phyloP scores from a whole-genome alignment of 64 coral and sea anemone genomes.

The Montipora cactus region DNA sequence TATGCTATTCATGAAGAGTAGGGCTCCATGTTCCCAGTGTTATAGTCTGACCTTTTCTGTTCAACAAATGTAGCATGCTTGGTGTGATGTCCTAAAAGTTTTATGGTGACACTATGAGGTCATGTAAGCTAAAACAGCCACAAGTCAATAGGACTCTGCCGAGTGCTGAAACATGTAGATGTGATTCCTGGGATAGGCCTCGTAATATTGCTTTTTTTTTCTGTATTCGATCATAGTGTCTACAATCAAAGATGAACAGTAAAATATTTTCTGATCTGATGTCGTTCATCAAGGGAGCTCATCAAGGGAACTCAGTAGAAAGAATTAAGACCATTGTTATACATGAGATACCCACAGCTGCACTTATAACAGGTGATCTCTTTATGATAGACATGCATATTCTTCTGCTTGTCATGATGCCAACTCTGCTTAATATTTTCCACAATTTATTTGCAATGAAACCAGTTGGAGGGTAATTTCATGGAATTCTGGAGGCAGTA shows the following conservation, averaged over 20 bases:
- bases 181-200: not conserved
- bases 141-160: too few species aligned
- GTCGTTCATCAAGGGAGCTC: conserved; percentile 51
- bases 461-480: not conserved
- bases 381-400: not conserved
- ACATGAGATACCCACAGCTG: conserved; percentile 73
- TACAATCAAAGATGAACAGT: conserved; percentile 65
- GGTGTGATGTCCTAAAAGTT: too few species aligned
- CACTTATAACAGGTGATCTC: conserved; percentile 66
- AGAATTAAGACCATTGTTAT: not conserved
- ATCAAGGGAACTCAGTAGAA: conserved; percentile 12
- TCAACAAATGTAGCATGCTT: too few species aligned
- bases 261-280: conserved; percentile 70
- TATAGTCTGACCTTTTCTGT: too few species aligned
- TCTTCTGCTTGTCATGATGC: not conserved
- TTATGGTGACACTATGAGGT: too few species aligned
- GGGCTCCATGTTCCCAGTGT: too few species aligned
- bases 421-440: not conserved
- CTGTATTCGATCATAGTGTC: not conserved
- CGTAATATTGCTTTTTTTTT: not conserved
- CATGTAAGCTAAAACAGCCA: too few species aligned
- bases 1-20: too few species aligned
- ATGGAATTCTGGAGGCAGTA: not conserved
- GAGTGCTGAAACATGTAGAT: too few species aligned
- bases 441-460: not conserved